Conservation (phyloP, 2,113 vertebrate species). For the Chelonoidis abingdonii region DNA sequence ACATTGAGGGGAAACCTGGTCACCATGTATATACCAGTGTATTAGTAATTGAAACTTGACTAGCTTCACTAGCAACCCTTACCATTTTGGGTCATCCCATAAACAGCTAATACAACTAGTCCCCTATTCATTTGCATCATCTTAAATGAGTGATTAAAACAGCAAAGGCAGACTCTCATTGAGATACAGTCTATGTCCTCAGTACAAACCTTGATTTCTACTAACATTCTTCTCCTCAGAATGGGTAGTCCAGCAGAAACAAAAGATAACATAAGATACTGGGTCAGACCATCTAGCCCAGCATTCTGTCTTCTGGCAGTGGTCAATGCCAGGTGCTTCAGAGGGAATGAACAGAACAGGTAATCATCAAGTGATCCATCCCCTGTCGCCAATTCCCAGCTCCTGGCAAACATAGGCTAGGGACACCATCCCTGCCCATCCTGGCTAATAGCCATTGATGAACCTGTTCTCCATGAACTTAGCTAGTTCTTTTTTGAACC, state of each 20-base stretch:
- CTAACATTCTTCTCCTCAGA: background rate
- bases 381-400: too few species aligned
- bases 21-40: constrained; percentile 55
- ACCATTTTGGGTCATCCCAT: constrained; percentile 31
- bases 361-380: too few species aligned
- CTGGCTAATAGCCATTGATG: too few species aligned
- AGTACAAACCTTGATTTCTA: background rate
- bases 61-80: constrained; percentile 36
- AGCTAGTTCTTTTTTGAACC: too few species aligned
- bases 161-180: background rate
- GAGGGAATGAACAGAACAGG: too few species aligned
- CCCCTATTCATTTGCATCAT: constrained; percentile 50
- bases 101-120: constrained; percentile 35
- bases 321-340: too few species aligned
- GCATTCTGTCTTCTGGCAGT: too few species aligned
- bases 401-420: too few species aligned
- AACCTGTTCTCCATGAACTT: too few species aligned
- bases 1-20: constrained; percentile 34
- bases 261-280: background rate
- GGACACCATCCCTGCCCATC: too few species aligned
- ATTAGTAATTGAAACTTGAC: constrained; percentile 47
- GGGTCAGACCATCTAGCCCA: too few species aligned
- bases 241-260: background rate
- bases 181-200: background rate
- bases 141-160: constrained; percentile 40